phyloP scores from a whole-genome alignment of 2,113 vertebrate species.

The Monopterus albus region DNA sequence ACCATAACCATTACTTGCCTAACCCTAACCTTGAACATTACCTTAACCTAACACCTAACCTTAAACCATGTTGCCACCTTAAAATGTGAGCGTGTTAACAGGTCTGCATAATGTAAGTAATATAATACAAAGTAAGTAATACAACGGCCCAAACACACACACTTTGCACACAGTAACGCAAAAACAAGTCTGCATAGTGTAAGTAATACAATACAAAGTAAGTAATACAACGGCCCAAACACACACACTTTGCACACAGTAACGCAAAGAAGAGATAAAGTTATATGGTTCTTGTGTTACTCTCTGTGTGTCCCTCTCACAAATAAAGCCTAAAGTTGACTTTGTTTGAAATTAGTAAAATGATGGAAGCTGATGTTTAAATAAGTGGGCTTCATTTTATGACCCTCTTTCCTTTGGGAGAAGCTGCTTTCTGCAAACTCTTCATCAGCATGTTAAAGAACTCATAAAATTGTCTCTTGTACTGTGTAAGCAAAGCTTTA shows the following conservation, averaged over 20 bases:
- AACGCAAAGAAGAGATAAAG: constrained; percentile 4
- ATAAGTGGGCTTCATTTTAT: background rate
- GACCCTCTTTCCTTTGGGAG: background rate
- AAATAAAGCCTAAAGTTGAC: background rate
- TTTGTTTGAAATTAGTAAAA: constrained; percentile 5
- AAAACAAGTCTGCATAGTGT: too few species aligned
- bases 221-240: too few species aligned
- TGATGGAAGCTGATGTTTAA: background rate
- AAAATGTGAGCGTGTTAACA: too few species aligned
- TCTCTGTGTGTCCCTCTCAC: background rate
- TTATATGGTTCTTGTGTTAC: background rate
- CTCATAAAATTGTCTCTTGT: background rate
- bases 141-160: background rate
- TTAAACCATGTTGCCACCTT: too few species aligned
- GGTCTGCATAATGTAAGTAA: too few species aligned
- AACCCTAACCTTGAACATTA: too few species aligned
- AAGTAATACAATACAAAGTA: too few species aligned
- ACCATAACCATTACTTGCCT: too few species aligned
- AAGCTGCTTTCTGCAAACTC: constrained; percentile 6
- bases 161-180: constrained; percentile 3
- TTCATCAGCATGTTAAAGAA: constrained; percentile 12
- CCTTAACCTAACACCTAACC: too few species aligned
- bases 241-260: background rate
- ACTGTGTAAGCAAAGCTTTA: background rate
- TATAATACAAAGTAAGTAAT: too few species aligned